phyloP scores from a whole-genome alignment of 1,140 invertebrate species.

The Tetramorium alpestre region DNA sequence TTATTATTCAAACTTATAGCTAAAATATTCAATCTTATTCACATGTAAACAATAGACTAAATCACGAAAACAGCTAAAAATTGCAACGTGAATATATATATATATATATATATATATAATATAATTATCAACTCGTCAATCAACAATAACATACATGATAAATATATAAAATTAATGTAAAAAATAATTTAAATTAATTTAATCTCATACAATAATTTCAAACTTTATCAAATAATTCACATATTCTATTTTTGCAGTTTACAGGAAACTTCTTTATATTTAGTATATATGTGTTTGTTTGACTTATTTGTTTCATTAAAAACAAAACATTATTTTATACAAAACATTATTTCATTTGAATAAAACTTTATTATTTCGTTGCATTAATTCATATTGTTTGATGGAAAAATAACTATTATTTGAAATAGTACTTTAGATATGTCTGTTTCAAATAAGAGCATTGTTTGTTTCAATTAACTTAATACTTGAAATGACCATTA shows the following conservation, averaged over 20 bases:
- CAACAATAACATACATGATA: background rate
- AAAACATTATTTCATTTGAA: too few species aligned
- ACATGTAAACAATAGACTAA: background rate
- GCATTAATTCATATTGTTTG: too few species aligned
- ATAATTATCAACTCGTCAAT: background rate
- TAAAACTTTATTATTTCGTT: too few species aligned
- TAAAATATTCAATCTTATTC: background rate
- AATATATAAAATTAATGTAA: background rate
- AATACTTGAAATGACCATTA: too few species aligned
- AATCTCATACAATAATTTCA: background rate
- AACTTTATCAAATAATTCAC: background rate
- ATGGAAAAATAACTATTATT: too few species aligned
- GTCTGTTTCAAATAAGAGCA: too few species aligned
- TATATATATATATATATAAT: background rate
- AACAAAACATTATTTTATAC: too few species aligned
- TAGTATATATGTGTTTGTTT: background rate
- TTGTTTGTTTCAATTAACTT: too few species aligned
- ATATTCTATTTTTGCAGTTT: background rate
- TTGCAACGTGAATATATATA: background rate
- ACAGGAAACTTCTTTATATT: too few species aligned
- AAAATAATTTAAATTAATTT: background rate
- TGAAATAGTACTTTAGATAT: too few species aligned
- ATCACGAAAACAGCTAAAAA: background rate
- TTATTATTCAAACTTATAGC: background rate
- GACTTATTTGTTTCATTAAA: too few species aligned